These are phyloP conservation scores for Vanessa tameamea DNA, from an alignment of 1,140 invertebrate genomes.

Conservation along the genomic window DNA sequence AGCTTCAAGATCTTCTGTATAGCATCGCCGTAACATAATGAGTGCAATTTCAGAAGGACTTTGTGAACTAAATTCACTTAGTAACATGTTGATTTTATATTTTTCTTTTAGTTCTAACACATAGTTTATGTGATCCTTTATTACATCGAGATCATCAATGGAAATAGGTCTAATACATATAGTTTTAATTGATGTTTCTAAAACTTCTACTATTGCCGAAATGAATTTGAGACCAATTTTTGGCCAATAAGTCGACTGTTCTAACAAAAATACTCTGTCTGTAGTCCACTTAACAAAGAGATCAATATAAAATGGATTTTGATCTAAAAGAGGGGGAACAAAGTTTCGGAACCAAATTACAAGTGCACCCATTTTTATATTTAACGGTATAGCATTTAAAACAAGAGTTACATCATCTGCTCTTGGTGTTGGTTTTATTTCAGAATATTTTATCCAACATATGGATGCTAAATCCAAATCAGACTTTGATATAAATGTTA, in stretches of 20 bases:
- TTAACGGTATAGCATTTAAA: conserved; percentile 63
- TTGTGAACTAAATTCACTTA: conserved; percentile 68
- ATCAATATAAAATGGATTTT: conserved; percentile 72
- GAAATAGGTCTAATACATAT: conserved; percentile 65
- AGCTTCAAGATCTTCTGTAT: conserved; percentile 69
- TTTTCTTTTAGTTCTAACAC: conserved; percentile 73
- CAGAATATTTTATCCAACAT: conserved; percentile 71
- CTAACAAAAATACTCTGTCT: conserved; percentile 67
- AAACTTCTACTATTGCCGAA: conserved; percentile 59
- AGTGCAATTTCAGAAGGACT: conserved; percentile 64
- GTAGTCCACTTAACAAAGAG: conserved; percentile 72
- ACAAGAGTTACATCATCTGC: conserved; percentile 58
- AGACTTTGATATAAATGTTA: conserved; percentile 62
- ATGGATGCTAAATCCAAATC: conserved; percentile 73
- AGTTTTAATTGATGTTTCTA: conserved; percentile 67
- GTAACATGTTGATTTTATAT: conserved; percentile 72
- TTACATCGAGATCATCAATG: conserved; percentile 67
- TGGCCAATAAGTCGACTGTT: conserved; percentile 73
- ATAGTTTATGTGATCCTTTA: conserved; percentile 66
- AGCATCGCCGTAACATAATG: conserved; percentile 72
- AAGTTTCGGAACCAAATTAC: conserved; percentile 72
- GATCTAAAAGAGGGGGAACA: conserved; percentile 62
- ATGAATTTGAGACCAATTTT: conserved; percentile 75
- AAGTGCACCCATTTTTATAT: conserved; percentile 68
- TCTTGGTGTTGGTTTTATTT: conserved; percentile 49